Conservation (phyloP, 2,113 vertebrate species). For the Chiloscyllium plagiosum region DNA sequence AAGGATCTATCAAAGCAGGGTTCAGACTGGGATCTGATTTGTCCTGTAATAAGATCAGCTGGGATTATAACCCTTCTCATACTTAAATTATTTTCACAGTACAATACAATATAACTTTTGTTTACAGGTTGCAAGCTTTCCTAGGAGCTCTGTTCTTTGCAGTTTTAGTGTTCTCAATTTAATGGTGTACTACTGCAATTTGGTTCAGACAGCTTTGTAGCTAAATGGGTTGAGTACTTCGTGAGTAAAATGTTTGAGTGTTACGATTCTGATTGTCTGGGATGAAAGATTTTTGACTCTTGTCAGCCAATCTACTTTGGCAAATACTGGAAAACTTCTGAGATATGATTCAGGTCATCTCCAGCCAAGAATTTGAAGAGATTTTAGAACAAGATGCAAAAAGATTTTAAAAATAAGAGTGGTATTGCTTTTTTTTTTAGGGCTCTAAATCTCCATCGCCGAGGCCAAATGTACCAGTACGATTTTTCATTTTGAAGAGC, state of each 20-base stretch:
- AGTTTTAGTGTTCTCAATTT: neutral
- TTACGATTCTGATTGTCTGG: neutral
- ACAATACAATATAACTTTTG: neutral
- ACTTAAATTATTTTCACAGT: neutral
- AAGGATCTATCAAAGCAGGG: too few relatives aligned
- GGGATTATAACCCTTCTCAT: too few relatives aligned
- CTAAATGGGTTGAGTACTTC: neutral
- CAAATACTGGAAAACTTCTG: neutral
- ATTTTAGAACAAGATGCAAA: too few relatives aligned
- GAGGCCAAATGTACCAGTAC: slow-evolving; percentile 53
- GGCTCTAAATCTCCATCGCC: slow-evolving; percentile 56
- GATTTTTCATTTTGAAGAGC: slow-evolving; percentile 93
- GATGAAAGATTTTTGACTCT: neutral
- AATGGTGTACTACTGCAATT: neutral
- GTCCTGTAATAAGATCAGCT: too few relatives aligned
- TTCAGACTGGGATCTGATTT: too few relatives aligned
- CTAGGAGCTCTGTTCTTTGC: neutral
- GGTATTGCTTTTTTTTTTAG: slow-evolving; percentile 46
- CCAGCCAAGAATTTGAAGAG: neutral
- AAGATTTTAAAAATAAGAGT: neutral
- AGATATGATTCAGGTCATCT: neutral
- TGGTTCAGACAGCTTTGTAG: neutral
- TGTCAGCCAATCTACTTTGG: too few relatives aligned
- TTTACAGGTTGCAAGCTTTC: neutral
- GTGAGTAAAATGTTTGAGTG: neutral